Evolutionary conservation across 2,797 vertebrate genomes (phyloP), one percentile per base, ranked within the genome.

Genomic region (Tachyglossus aculeatus): DNA sequence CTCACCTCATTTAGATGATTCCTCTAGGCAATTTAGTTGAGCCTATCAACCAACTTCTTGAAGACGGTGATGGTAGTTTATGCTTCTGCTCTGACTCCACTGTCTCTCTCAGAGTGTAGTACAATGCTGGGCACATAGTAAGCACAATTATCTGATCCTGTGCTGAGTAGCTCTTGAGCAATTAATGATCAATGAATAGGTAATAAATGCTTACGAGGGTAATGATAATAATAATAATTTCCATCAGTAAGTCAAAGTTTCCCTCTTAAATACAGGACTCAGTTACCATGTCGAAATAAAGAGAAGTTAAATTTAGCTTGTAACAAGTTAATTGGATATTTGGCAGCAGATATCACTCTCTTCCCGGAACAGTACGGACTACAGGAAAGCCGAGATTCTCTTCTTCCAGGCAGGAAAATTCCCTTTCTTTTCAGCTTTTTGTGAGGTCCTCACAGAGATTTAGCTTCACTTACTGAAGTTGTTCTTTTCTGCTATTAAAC

Each of bases 401-500:
- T 12, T 48, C 19, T 11, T 29, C 19, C 29, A 47, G 65, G 59
- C 37, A 47, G 71, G 56, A 66, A 65, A 3, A 36, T 19, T 27
- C 38, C 57, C 56, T n/a, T 5, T 51, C 36, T 55, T 55, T 68
- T 25, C 5, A 61, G 51, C 4, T 48, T 15, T 47, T 74, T 70
- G 32, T 73, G 27, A 77, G 53, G 53, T 51, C 54, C 21, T 25
- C 9, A 1, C 25, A 27, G 21, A 33, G 67, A 76, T 77, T 25
- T 54, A 65, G 2, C 25, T 78, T 66, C 80, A 33, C 33, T 78
- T 39, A 39, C 27, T 74, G 62, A 71, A 56, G 29, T 3, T 57
- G 3, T 7, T 81, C n/a, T 62, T 22, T 77, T 58, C 11, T 58
- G 43, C 59, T 68, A 24, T 4, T 83, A 11, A 61, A 55, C 76